Evolutionary conservation across 2,888 invertebrate genomes (phyloP), one percentile per base, ranked within the genome.

Genomic region (Labia minor): DNA sequence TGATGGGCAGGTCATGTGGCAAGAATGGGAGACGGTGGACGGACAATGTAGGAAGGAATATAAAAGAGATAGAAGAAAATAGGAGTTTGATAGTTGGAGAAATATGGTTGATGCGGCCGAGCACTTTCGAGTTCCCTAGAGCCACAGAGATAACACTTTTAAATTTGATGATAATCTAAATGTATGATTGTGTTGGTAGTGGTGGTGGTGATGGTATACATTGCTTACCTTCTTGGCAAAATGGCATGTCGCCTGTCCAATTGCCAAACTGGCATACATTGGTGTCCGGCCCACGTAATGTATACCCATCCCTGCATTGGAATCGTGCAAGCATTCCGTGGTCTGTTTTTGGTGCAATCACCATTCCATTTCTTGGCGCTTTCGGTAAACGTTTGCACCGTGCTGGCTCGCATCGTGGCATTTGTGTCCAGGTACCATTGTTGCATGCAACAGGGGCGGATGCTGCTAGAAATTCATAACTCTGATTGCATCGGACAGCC

Each of bases 321-420:
- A 94, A 98, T 21, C 90, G 82, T 0, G 98, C 98, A 74, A 88
- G 88, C 89, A 95, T 94, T 0, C 95, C 95, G 75, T 99, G 98
- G 70, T 94, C 92, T n/a, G 94, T 94, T 75, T 95, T 95, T 0
- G 97, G 95, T 0, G 96, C 98, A 67, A 98, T 89, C 2, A 97
- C 95, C 86, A 96, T 92, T 0, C 98, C 97, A 74, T 95, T 90
- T 66, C 90, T 88, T 0, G 98, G 95, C 1, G 87, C 82, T 69
- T 84, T 86, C 0, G 95, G 95, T 81, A 95, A 85, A 72, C 78
- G 78, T 74, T 90, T 90, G 76, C 95, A 93, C 21, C 91, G 85
- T 67, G 79, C 83, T 85, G 74, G 97, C 85, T 70, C 90, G 88
- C 86, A 86, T 67, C 87, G 84, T 0, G 97, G 96, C 72, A 95